Evolutionary conservation across 2,113 vertebrate species (phyloP), one percentile per base, ranked within the genome.

Genomic region (Microtus oregoni): DNA sequence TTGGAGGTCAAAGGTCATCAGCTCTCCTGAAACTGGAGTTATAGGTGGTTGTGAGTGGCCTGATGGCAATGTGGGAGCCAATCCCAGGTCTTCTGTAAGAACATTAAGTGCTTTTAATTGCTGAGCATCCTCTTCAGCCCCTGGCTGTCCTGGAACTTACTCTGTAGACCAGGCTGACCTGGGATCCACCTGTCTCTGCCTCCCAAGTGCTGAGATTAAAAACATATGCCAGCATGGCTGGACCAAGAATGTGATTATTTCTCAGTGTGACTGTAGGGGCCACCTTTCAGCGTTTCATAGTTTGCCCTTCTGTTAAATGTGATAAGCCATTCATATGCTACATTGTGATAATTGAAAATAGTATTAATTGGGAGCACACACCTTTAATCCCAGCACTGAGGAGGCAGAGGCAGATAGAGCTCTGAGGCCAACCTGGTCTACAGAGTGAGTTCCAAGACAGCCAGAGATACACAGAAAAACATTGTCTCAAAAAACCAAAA

Each of bases 211-310:
- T 83, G 79, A 15, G 79, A 63, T 61, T 28, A 41, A 61, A 82
- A 83, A 6, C 79, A 28, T 41, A 4, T 41, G 79, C 35, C 55
- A 61, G 35, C 79, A 28, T 61, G n/a, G 7, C 11, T 94, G 52
- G 52, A 22, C 20, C 24, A 83, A 38, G n/a, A 28, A 61, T 82
- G 79, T 61, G 15, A 83, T 63, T 83, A 38, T 63, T 83, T 83
- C 55, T 83, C 55, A 28, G 55, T 38, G 79, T 28, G n/a, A 20
- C 79, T 83, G 76, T 92, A 50, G 83, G 41, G 35, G 81, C 94
- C 22, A 9, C 24, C 79, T 85, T 96, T 92, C 19, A 95, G 91
- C 50, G 41, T 91, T 96, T 91, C 26, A 67, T 72, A 81, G 76
- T 87, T 88, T 88, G 58, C 67, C 65, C 30, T 10, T 22, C 67